Evolutionary conservation across 2,888 invertebrate species (phyloP), one percentile per base, ranked within the genome.

Genomic region (Calephelis perditalis): DNA sequence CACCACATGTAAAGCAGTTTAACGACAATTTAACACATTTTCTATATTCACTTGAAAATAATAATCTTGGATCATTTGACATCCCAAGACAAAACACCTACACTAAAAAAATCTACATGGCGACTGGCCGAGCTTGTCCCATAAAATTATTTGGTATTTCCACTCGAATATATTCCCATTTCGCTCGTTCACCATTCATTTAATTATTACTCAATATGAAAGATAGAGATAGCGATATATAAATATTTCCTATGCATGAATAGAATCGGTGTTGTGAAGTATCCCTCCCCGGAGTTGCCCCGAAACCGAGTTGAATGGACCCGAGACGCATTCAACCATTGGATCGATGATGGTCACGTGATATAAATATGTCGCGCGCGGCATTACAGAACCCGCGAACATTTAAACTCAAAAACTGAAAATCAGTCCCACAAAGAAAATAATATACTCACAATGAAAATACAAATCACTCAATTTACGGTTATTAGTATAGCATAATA

Each of bases 271-370:
- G 83, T 86, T 82, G 79, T 86, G 86, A 88, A 86, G 86, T 86
- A 80, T 82, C 82, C 82, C 82, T 81, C 80, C 79, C 79, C 82
- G 77, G 78, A 77, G 72, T 69, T 70, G 72, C 69, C 69, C 60
- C 81, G 79, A 83, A 79, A 73, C 77, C 75, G 89, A 91, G 91
- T 91, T 91, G 91, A 91, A 91, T 91, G 91, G 91, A 91, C 91
- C 88, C 88, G 85, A 83, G 87, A 88, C 88, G 88, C 87, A 85
- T 78, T 87, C 87, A 83, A 78, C 90, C 82, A 91, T 91, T 91
- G 91, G 91, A 91, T 91, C 91, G 90, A 91, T 91, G 82, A 78
- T 61, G 72, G 79, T 90, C 91, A 91, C 90, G 89, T 91, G 91
- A 88, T 73, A 75, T 74, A 77, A 82, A 82, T 80, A 82, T 81